Conservation (phyloP, 2,888 invertebrate genomes). For the Pyrrhia umbra region DNA sequence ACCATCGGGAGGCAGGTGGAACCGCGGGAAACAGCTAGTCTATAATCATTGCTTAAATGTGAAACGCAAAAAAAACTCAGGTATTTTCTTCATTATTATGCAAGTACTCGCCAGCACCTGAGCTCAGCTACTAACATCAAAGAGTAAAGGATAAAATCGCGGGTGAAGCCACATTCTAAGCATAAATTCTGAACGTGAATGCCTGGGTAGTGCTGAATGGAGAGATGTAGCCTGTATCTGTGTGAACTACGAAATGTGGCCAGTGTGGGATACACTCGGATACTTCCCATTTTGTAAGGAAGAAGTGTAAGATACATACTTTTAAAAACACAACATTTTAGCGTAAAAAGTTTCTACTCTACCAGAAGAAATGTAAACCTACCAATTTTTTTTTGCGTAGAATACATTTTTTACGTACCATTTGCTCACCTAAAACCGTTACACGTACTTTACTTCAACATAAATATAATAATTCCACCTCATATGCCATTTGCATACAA, state of each 20-base stretch:
- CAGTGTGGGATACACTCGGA: slow-evolving; percentile 6
- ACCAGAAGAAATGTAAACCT: slow-evolving; percentile 1
- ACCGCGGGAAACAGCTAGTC: too few species aligned
- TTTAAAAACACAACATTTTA: too few species aligned
- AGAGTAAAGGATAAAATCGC: slow-evolving; percentile 34
- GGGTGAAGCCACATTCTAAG: slow-evolving; percentile 26
- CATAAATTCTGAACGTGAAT: slow-evolving; percentile 38
- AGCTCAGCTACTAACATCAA: slow-evolving; percentile 12
- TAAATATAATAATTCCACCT: slow-evolving; percentile 51
- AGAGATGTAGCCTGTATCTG: slow-evolving; percentile 15
- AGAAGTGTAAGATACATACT: not conserved
- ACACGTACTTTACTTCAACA: slow-evolving; percentile 20
- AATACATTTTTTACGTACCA: slow-evolving; percentile 12
- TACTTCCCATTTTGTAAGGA: not conserved
- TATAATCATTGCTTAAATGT: not conserved
- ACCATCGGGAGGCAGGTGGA: too few species aligned
- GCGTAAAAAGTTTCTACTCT: not conserved
- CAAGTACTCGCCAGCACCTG: not conserved
- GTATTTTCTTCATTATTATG: not conserved
- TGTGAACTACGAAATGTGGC: slow-evolving; percentile 22
- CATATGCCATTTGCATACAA: slow-evolving; percentile 55
- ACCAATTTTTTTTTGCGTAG: slow-evolving; percentile 23
- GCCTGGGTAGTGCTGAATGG: slow-evolving; percentile 29
- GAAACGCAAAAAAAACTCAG: not conserved
- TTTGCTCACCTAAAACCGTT: slow-evolving; percentile 22